A percentile compares a stretch with the other conserved stretches of the same genome.
Conservation (phyloP, 2,113 vertebrate species). For the Rallus limicola region DNA sequence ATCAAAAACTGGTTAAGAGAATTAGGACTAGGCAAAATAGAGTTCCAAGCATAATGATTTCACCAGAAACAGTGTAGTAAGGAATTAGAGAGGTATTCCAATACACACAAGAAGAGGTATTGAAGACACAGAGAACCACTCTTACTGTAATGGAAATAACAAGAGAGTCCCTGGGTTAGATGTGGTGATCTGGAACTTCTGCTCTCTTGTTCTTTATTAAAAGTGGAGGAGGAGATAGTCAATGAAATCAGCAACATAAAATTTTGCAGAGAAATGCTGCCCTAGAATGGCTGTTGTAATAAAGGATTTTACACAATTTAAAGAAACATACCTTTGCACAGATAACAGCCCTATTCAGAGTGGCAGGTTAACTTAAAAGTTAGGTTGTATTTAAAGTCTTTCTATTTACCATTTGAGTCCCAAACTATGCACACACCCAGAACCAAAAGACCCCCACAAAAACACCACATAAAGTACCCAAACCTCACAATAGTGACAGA, state of each 20-base stretch:
- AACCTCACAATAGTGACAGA: background rate
- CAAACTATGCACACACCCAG: background rate
- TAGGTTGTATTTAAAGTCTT: background rate
- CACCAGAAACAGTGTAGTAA: background rate
- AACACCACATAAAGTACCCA: rapidly evolving
- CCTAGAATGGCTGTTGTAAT: background rate
- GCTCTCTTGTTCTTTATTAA: background rate
- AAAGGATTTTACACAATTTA: background rate
- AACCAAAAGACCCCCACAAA: no score
- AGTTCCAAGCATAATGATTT: background rate
- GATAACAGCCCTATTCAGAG: background rate
- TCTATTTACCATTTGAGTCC: background rate
- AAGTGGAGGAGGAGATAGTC: background rate
- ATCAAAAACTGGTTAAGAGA: background rate
- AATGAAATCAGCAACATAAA: background rate
- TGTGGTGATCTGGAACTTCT: background rate
- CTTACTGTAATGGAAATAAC: background rate
- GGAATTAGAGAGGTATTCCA: background rate
- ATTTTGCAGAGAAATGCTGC: background rate
- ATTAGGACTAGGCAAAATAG: background rate
- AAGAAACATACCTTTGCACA: background rate
- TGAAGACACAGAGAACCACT: background rate
- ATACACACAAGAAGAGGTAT: background rate
- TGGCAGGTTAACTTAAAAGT: background rate
- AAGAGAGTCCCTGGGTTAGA: background rate